These are phyloP conservation scores for Tichodroma muraria DNA, from an alignment of 2,113 vertebrate genomes.

Conservation along the genomic window DNA sequence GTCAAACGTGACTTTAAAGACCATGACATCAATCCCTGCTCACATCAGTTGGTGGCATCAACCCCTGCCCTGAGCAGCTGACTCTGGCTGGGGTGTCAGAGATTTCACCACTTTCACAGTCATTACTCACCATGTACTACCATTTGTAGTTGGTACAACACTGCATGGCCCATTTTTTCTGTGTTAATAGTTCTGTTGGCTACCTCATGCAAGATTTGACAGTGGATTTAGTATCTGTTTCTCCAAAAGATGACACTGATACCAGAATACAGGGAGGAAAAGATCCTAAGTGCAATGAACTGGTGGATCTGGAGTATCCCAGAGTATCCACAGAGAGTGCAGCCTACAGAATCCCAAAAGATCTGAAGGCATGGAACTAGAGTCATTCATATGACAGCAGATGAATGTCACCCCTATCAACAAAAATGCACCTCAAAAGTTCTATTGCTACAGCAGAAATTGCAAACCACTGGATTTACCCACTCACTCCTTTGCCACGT, in stretches of 20 bases:
- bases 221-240: not conserved
- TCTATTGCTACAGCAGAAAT: not conserved
- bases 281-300: not conserved
- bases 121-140: not conserved
- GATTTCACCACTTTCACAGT: not conserved
- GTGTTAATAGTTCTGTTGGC: not conserved
- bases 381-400: not conserved
- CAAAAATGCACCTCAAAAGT: not conserved
- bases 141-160: not conserved
- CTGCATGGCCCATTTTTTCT: not conserved
- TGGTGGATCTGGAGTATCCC: not conserved
- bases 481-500: not conserved
- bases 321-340: not conserved
- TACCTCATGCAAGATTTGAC: not conserved
- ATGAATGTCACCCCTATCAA: not conserved
- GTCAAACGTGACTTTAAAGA: not conserved
- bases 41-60: not conserved
- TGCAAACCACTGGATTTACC: not conserved
- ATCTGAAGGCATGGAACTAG: not conserved
- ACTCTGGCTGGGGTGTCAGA: not conserved
- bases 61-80: not conserved
- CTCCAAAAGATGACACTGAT: not conserved
- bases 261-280: not conserved
- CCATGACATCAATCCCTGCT: not conserved
- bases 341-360: not conserved